Percentiles rank a stretch among this genome's conserved stretches.
These are phyloP conservation scores for Gallinago stenura DNA, from an alignment of 2,797 vertebrate genomes.

Conservation along the genomic window DNA sequence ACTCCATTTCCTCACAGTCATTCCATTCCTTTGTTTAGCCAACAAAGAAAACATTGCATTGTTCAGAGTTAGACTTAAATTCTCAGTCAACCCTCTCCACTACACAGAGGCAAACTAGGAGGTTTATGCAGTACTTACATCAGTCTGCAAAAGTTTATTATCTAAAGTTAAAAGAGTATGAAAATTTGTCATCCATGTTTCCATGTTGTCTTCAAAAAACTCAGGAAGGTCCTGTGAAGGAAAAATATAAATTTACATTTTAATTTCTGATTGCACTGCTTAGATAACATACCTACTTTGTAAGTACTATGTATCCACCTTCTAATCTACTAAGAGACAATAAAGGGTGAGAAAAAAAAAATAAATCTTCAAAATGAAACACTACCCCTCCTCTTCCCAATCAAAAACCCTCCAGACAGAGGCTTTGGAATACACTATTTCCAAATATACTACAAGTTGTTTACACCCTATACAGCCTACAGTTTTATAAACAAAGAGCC, in stretches of 20 bases:
- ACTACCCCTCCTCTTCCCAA: neutral
- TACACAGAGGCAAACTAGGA: neutral
- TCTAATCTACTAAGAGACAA: neutral
- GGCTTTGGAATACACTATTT: neutral
- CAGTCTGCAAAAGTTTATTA: constrained; percentile 97
- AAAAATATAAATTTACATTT: constrained; percentile 8
- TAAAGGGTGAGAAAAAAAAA: neutral
- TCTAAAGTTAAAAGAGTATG: constrained; percentile 95
- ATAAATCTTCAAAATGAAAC: neutral
- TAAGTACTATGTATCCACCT: neutral
- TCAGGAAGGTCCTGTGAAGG: constrained; percentile 93
- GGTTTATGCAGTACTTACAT: constrained; percentile 83
- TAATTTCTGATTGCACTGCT: neutral
- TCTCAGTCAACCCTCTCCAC: neutral
- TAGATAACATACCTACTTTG: neutral
- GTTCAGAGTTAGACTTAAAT: neutral
- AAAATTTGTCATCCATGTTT: constrained; percentile 99
- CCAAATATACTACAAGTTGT: neutral
- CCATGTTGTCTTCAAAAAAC: constrained; percentile 99
- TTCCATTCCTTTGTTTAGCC: neutral
- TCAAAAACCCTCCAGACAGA: neutral
- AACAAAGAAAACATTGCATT: neutral
- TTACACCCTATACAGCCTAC: neutral
- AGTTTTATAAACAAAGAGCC: neutral
- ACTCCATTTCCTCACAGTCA: neutral